These are phyloP conservation scores for Enteromius viviparus DNA, from an alignment of 2,797 vertebrate genomes.

Conservation along the genomic window DNA sequence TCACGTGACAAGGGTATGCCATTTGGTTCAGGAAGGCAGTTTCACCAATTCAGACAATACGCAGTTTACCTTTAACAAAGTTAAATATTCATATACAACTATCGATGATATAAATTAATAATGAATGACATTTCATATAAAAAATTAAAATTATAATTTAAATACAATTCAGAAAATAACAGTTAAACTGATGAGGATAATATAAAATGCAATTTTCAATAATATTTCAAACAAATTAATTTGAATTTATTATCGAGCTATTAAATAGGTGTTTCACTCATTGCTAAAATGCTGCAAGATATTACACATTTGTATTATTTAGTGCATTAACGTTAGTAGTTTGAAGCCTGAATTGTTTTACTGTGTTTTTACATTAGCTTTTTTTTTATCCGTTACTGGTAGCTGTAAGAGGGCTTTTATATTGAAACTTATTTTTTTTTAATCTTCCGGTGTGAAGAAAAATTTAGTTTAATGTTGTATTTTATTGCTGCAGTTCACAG, in stretches of 20 bases:
- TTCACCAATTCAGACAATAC: not conserved
- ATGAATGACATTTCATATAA: not conserved
- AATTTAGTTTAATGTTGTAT: not conserved
- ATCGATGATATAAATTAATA: not conserved
- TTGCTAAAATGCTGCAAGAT: not conserved
- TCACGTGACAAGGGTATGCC: constrained; percentile 30
- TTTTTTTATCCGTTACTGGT: not conserved
- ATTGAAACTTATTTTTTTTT: not conserved
- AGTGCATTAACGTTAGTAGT: not conserved
- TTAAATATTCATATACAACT: not conserved
- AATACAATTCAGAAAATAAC: not conserved
- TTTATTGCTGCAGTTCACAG: not conserved
- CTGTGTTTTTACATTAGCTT: not conserved
- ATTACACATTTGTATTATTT: not conserved
- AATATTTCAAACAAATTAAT: not conserved
- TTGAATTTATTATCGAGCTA: not conserved
- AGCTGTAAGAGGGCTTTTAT: not conserved
- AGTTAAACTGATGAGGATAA: not conserved
- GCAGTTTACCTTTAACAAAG: not conserved
- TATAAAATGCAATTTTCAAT: not conserved
- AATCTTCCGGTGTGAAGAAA: constrained; percentile 4
- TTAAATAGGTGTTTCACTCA: not conserved
- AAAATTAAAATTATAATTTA: no score
- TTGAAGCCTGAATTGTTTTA: not conserved
- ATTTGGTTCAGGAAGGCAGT: not conserved